These are phyloP conservation scores for Corythornis leucogaster DNA, from an alignment of 2,797 vertebrate genomes.

Conservation along the genomic window DNA sequence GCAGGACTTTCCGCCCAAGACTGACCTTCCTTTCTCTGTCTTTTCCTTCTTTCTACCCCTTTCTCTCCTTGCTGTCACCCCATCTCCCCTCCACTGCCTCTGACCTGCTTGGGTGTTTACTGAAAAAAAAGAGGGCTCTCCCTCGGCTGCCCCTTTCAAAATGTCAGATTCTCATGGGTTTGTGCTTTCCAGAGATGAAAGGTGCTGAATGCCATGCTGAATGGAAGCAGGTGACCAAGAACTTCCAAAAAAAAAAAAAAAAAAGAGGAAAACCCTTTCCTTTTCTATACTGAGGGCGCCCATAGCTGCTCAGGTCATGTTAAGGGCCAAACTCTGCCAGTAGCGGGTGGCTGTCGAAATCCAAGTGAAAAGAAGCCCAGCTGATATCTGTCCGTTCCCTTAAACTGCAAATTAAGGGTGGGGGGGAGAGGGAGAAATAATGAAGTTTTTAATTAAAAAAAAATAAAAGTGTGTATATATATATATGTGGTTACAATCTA, in stretches of 20 bases:
- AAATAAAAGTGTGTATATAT: conserved; percentile 74
- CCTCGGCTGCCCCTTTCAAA: neutral
- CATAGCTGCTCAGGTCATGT: neutral
- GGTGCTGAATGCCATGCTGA: conserved; percentile 26
- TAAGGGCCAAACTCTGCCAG: conserved; percentile 19
- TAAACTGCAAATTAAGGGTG: conserved; percentile 56
- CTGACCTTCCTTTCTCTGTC: conserved; percentile 3
- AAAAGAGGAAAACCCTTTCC: neutral
- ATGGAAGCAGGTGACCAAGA: conserved; percentile 57
- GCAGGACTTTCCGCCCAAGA: neutral
- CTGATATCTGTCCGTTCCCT: conserved; percentile 59
- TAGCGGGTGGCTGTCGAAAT: conserved; percentile 18
- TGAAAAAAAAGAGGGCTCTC: neutral
- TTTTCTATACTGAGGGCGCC: conserved; percentile 14
- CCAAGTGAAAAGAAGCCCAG: conserved; percentile 17
- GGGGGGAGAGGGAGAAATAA: conserved; percentile 60
- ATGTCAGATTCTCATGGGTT: neutral
- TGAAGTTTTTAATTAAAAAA: conserved; percentile 80
- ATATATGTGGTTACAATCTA: conserved; percentile 77
- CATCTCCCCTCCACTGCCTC: neutral
- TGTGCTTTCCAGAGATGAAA: conserved; percentile 49
- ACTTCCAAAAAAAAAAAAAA: neutral
- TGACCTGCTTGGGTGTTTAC: rapidly evolving
- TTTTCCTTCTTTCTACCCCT: conserved; percentile 28
- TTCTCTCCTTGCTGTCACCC: conserved; percentile 8